Conservation (phyloP, 2,888 invertebrate genomes). For the Cataglyphis livida region DNA sequence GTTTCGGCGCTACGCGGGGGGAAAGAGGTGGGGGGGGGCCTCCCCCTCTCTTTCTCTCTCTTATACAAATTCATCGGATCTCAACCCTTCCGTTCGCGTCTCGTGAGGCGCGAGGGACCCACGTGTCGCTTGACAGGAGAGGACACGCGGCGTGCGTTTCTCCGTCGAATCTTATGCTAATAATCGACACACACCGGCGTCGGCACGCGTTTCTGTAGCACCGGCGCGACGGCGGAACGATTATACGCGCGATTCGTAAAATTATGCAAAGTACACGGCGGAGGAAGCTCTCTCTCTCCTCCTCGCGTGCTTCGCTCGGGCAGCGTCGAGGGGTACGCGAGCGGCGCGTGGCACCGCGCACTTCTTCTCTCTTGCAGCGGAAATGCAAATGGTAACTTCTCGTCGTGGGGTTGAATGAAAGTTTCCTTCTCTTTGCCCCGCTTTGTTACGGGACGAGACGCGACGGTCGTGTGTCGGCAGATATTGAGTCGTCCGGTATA, state of each 20-base stretch:
- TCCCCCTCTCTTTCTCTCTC: neutral
- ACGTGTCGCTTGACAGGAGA: slow-evolving; percentile 72
- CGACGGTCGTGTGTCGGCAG: neutral
- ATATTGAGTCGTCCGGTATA: slow-evolving; percentile 49
- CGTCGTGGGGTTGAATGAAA: slow-evolving; percentile 69
- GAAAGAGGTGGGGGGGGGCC: neutral
- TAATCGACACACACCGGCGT: slow-evolving; percentile 57
- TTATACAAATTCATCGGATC: slow-evolving; percentile 60
- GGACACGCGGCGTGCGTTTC: slow-evolving; percentile 69
- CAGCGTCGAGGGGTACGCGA: slow-evolving; percentile 66
- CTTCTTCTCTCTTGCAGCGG: slow-evolving; percentile 50
- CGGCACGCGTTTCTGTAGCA: slow-evolving; percentile 56
- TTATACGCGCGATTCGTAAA: slow-evolving; percentile 80
- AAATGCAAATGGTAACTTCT: slow-evolving; percentile 80
- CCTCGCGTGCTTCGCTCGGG: slow-evolving; percentile 63
- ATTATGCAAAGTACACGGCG: slow-evolving; percentile 80
- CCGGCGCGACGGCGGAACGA: slow-evolving; percentile 64
- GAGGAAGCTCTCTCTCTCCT: slow-evolving; percentile 46
- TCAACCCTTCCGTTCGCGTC: slow-evolving; percentile 62
- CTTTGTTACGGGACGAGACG: slow-evolving; percentile 41
- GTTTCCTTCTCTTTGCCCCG: slow-evolving; percentile 70
- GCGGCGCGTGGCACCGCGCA: slow-evolving; percentile 55
- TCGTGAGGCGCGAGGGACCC: slow-evolving; percentile 67
- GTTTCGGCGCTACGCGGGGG: slow-evolving; percentile 23
- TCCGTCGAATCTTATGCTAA: slow-evolving; percentile 79